Evolutionary conservation across 1,140 invertebrate species (phyloP).

Genomic region (Acromyrmex charruanus): DNA sequence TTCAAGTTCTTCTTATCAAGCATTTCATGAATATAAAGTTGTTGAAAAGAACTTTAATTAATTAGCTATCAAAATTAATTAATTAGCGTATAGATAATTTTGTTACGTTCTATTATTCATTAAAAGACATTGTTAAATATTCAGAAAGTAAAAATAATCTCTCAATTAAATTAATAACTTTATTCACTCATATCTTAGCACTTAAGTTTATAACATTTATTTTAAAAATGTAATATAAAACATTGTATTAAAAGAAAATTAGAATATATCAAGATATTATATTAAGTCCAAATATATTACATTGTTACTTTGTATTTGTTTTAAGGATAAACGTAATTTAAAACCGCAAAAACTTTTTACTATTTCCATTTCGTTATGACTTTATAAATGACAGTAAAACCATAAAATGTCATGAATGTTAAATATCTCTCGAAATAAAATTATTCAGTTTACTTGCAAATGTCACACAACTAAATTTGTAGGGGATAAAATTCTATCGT

Average conservation of each 20-base stretch:
- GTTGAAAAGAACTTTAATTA: conserved; percentile 23
- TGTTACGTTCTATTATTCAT: not conserved
- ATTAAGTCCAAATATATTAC: not conserved
- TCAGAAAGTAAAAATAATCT: not conserved
- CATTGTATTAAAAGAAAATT: not conserved
- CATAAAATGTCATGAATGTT: not conserved
- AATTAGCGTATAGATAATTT: not conserved
- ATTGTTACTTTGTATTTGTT: not conserved
- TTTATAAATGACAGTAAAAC: not conserved
- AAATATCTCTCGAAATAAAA: conserved; percentile 8
- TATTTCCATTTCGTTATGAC: not conserved
- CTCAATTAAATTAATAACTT: not conserved
- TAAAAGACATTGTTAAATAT: not conserved
- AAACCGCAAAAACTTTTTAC: not conserved
- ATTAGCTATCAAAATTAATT: conserved; percentile 14
- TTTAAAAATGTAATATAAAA: conserved; percentile 3
- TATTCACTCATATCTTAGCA: not conserved
- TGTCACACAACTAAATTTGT: not conserved
- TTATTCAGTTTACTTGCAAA: conserved; percentile 8
- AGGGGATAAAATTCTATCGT: not conserved
- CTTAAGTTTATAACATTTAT: not conserved
- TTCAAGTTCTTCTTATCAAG: conserved; percentile 28
- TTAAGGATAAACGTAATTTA: not conserved
- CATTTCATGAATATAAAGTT: not conserved
- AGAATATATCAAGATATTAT: not conserved